A percentile compares a stretch with the other conserved stretches of the same genome.
phyloP scores from a whole-genome alignment of 2,797 vertebrate genomes.

The Otolemur crassicaudatus region DNA sequence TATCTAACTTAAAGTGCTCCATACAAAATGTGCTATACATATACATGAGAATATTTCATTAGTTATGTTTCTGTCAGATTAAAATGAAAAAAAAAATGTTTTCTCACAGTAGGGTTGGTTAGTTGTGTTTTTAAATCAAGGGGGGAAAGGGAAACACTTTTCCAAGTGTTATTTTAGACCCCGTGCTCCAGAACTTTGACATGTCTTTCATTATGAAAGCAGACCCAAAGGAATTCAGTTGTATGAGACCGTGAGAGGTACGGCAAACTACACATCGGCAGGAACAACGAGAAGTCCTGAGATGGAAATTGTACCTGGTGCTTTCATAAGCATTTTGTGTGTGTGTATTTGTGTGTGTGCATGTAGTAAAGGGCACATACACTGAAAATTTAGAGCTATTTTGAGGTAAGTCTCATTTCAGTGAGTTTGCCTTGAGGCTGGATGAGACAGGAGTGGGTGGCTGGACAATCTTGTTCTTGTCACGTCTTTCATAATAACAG shows the following conservation, averaged over 20 bases:
- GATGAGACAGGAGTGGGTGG: not conserved
- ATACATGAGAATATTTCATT: not conserved
- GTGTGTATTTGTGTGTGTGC: not conserved
- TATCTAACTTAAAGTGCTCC: not conserved
- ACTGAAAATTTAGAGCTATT: not conserved
- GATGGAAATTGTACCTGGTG: not conserved
- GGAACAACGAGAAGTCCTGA: not conserved
- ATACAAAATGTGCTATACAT: not conserved
- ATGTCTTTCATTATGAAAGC: conserved; percentile 31
- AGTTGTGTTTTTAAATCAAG: not conserved
- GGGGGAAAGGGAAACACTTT: not conserved
- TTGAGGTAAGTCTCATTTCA: conserved; percentile 13
- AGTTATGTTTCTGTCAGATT: not conserved
- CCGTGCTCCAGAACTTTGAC: not conserved
- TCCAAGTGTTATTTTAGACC: not conserved
- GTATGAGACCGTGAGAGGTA: not conserved
- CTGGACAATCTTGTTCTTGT: not conserved
- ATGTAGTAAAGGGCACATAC: not conserved
- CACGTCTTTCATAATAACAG: not conserved
- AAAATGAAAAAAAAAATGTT: not conserved
- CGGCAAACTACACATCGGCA: not conserved
- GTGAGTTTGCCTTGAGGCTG: not conserved
- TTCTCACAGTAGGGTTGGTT: no score
- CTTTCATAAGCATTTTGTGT: not conserved
- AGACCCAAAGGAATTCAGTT: not conserved